Base-by-base conservation (phyloP, 2,888 invertebrate genomes). In the Melipona beecheii region DNA sequence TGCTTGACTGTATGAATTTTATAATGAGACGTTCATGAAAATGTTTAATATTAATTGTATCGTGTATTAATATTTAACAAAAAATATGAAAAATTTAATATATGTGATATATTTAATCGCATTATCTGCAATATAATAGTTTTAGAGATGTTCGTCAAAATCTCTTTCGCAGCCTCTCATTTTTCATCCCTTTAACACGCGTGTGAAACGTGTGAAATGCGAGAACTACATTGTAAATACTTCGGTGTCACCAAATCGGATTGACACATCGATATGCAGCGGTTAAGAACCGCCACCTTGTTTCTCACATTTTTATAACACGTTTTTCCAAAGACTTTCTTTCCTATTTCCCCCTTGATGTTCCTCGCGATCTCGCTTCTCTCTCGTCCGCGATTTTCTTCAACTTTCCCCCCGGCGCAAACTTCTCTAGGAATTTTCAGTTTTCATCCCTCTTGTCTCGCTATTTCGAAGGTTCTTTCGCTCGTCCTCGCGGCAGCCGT, bases 341-440 rank as follows among this genome's bases (percentile, higher is more conserved):
- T n/a, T n/a, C 15, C 56, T 5, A 58, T 58, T 58, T 56, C n/a
- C 21, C 56, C 2, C 56, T 58, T 9, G 9, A n/a, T 13, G 56
- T 56, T n/a, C 21, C n/a, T 15, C n/a, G 15, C 56, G 56, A 56
- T 56, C n/a, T n/a, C n/a, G 5, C 13, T 58, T 58, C 24, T 15
- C 56, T 43, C 9, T 43, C n/a, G n/a, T 58, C n/a, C 15, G n/a
- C 15, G 56, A 58, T 58, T 58, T 58, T 58, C 56, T 58, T 58
- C 2, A 24, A 58, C 56, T n/a, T 58, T n/a, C 56, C 15, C 15
- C 56, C 13, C 56, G 5, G n/a, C 56, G 56, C 43, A 43, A 58
- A 58, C 15, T 58, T 24, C 56, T n/a, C 56, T n/a, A n/a, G 56
- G n/a, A 58, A 58, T 58, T n/a, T 58, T 58, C 56, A 58, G n/a